Base-by-base conservation (phyloP, 2,797 vertebrate genomes). In the Enteromius fasciolatus region DNA sequence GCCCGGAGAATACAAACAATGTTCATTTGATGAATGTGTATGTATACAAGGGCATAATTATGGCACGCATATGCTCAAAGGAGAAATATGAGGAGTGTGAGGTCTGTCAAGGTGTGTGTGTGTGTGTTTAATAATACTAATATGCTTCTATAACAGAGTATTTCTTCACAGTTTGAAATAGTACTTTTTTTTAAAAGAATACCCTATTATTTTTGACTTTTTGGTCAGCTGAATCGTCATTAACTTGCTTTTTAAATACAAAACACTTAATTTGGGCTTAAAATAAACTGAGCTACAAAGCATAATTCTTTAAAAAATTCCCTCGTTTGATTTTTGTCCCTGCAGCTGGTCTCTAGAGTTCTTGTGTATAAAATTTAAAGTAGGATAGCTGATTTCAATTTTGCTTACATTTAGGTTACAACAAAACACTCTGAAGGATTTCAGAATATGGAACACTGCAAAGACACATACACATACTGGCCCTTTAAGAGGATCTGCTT, bases 401-500 rank as follows among this genome's bases (percentile, higher is more conserved):
- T 18, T 2, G 14, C 20, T 76, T 59, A 41, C 36, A 76, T 74
- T 74, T 36, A 54, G 50, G 12, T 72, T 74, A 36, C 28, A 74
- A 25, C 50, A 59, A 75, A 75, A 41, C 52, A 23, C 72, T 54
- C 5, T 10, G 15, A 50, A 50, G 12, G 12, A 39, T 75, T 75
- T 54, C 7, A 28, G 23, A 44, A 44, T 63, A 63, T 76, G 15
- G 17, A 25, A 79, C 48, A 18, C 20, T 18, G 59, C 64, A 66
- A 84, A 85, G 54, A 59, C 76, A 86, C 46, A 52, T 81, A 23
- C 80, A 86, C 82, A 76, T 80, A 66, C 50, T 82, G 76, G 76
- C 84, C 86, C 84, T 81, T 88, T 88, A 89, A 89, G 90, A 84
- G 81, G 84, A 82, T 87, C 81, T 86, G 67, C 74, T 87, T 80